These are phyloP conservation scores for Formicarius rufipectus DNA, from an alignment of 2,113 vertebrate genomes.

Conservation along the genomic window DNA sequence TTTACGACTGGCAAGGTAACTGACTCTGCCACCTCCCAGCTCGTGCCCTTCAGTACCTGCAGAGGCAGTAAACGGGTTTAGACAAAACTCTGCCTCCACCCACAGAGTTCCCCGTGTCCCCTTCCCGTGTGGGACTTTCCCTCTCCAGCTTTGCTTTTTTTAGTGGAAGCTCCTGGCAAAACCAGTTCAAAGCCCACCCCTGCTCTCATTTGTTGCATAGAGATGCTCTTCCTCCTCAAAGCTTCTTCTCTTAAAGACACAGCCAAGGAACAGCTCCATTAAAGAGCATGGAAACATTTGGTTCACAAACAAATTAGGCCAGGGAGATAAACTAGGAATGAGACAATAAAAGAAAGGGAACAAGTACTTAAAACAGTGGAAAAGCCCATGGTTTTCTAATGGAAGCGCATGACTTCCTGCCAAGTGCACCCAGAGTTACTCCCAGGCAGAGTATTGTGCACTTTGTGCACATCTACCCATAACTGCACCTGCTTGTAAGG, in stretches of 20 bases:
- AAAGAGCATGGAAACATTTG: neutral
- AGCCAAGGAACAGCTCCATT: slow-evolving; percentile 15
- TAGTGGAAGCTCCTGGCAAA: neutral
- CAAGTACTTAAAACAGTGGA: neutral
- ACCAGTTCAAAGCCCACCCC: neutral
- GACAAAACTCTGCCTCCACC: neutral
- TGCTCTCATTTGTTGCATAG: neutral
- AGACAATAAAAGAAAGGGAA: slow-evolving; percentile 2
- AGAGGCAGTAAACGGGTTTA: neutral
- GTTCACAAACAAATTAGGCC: neutral
- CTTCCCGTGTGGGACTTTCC: neutral
- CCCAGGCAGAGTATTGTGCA: no score
- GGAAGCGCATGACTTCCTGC: neutral
- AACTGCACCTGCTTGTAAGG: no score
- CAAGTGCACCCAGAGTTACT: no score
- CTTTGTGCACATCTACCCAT: no score
- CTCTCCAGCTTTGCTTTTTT: neutral
- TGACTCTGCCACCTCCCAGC: slow-evolving; percentile 39
- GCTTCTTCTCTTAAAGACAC: neutral
- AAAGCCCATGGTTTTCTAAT: neutral
- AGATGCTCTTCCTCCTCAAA: neutral
- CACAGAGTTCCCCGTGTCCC: neutral
- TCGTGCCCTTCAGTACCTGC: slow-evolving; percentile 36
- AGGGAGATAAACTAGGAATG: slow-evolving; percentile 11
- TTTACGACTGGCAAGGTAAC: slow-evolving; percentile 63